Evolutionary conservation across 1,140 invertebrate genomes (phyloP), one percentile per base, ranked within the genome.

Genomic region (Agraylea sexmaculata): DNA sequence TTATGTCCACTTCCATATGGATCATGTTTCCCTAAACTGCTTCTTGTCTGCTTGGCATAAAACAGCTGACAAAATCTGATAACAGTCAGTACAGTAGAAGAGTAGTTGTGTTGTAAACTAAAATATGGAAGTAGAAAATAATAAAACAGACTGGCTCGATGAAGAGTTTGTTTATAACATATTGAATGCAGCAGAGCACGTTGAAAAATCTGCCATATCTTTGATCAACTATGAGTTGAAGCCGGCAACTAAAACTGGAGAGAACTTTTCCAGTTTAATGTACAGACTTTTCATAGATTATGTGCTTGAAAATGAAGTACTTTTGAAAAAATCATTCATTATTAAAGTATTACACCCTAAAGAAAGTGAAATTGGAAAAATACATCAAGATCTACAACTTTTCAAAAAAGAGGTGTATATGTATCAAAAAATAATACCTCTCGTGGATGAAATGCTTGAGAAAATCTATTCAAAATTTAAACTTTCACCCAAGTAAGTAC

Each of bases 231-330:
- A 25, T 16, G 16, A 35, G 16, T 37, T 15, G 18, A 29, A 43
- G 33, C 10, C 21, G 2, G 43, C 47, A 8, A 32, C 41, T 2
- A 35, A 45, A 21, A 43, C 6, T 1, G 47, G 47, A 19, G 47
- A 49, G 19, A 49, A 49, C 31, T 49, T 43, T 34, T 46, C 43
- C 1, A 49, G 47, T 31, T 8, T 30, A 2, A 8, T 49, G 22
- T 41, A 46, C 8, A 33, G 43, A 22, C 11, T 49, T 12, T 10
- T 5, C 13, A 25, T 49, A 8, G 22, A 19, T 5, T 40, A 35
- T 18, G 12, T 33, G 3, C 25, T 1, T 4, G 28, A 35, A 25
- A 34, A 17, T 13, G 18, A 17, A 16, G 40, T 15, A 32, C 8
- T 13, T 1, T 35, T 10, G 2, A 5, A 36, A 3, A 43, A 43